Percentiles rank a stretch among this genome's conserved stretches.
These are phyloP conservation scores for Theonella swinhoei DNA, from an alignment of 37 sponge, comb jelly and placozoan genomes.

Conservation along the genomic window DNA sequence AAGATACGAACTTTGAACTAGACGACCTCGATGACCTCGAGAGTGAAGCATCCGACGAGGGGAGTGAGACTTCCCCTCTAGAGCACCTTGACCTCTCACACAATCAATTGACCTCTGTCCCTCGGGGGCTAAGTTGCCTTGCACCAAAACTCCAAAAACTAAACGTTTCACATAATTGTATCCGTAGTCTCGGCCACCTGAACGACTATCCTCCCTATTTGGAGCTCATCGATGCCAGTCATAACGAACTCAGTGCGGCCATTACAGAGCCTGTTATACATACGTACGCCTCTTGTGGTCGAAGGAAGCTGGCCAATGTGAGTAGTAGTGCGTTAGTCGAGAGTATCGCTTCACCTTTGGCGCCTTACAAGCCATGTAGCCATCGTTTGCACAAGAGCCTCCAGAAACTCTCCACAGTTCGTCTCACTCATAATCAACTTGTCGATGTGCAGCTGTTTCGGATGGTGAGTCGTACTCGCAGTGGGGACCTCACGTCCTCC, in stretches of 20 bases:
- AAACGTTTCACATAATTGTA: constrained; percentile 68
- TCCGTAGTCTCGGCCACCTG: constrained; percentile 59
- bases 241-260: constrained; percentile 60
- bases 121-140: constrained; percentile 67
- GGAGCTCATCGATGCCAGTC: constrained; percentile 65
- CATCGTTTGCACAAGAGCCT: constrained; percentile 70
- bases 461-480: neutral
- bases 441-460: constrained; percentile 62
- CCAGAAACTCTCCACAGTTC: constrained; percentile 54
- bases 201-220: constrained; percentile 71
- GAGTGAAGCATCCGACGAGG: neutral
- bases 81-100: constrained; percentile 60
- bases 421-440: constrained; percentile 65
- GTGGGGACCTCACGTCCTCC: neutral
- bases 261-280: constrained; percentile 11
- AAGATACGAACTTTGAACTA: constrained; percentile 21
- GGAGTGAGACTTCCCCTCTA: constrained; percentile 2
- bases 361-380: constrained; percentile 32
- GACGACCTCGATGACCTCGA: constrained; percentile 50
- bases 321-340: neutral
- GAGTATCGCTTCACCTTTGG: neutral
- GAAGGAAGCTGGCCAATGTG: neutral
- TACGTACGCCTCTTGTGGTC: constrained; percentile 23
- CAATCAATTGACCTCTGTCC: constrained; percentile 65
- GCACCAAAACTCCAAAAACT: constrained; percentile 76